Evolutionary conservation across 1,140 invertebrate species (phyloP), one percentile per base, ranked within the genome.

Genomic region (Pachyrhynchus sulphureomaculatus): DNA sequence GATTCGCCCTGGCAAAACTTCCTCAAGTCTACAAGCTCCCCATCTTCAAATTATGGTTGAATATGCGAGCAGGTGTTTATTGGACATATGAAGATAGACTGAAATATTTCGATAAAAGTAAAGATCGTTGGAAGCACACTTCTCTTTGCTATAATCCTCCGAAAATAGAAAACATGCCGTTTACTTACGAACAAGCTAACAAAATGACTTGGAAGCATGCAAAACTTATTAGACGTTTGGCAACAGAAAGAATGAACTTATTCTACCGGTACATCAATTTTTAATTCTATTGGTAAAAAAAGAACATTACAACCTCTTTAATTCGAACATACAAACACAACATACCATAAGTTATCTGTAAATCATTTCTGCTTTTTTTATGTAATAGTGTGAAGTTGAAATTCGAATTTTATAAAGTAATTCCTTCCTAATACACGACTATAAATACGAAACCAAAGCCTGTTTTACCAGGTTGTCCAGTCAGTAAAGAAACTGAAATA

Each of bases 1-100:
- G 72, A 5, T 75, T 61, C 52, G 71, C 71, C 10, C 49, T 75
- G 21, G 74, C 74, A 2, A 72, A 72, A 59, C 57, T 75, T 18
- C 74, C 74, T 10, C 67, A 71, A 17, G 52, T 65, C 3, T 57
- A 72, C 34, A 71, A 66, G 37, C 58, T 75, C 33, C 74, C 74
- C 8, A 68, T 70, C 47, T 74, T 75, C 32, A 65, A 67, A 47
- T 33, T 72, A 9, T 75, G 74, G 74, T 64, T 74, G 63, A 44
- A 69, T 13, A 52, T 69, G 47, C 63, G 74, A 13, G 56, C 58
- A 21, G 55, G 70, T 4, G 58, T 59, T 54, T 69, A 20, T 44
- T 72, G 69, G 66, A 68, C 63, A 12, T 55, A 64, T 47, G 29
- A 58, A 29, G 66, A 75, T 33, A 65, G 52, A 66, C 23, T 66